Percentiles rank a stretch among this genome's conserved stretches.
phyloP scores from a whole-genome alignment of 2,113 vertebrate genomes.

The Thamnophis sirtalis region DNA sequence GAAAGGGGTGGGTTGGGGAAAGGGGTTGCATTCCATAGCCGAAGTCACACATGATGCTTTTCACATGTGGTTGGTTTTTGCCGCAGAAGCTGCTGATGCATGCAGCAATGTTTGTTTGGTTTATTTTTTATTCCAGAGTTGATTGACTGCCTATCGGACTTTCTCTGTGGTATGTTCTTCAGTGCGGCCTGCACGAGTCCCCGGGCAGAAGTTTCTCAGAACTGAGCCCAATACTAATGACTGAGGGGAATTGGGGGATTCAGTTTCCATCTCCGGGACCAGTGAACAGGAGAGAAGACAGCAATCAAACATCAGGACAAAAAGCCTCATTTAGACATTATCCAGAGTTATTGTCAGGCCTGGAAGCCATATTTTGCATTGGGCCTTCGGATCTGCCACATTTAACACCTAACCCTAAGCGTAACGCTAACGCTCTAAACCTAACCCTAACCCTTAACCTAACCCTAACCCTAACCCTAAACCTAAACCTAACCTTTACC shows the following conservation, averaged over 20 bases:
- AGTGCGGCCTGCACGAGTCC: constrained; percentile 9
- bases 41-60: constrained; percentile 42
- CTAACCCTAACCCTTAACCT: no score
- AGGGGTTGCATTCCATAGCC: constrained; percentile 46
- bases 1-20: neutral
- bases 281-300: constrained; percentile 36
- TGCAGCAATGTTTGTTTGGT: constrained; percentile 17
- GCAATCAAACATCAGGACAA: neutral
- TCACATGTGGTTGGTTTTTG: constrained; percentile 37
- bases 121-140: neutral
- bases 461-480: no score
- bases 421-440: no score
- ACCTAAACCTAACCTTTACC: no score
- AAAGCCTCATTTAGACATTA: neutral
- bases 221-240: neutral
- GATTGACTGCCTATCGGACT: neutral
- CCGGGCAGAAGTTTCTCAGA: constrained; percentile 1
- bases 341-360: neutral
- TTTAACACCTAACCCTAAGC: no score
- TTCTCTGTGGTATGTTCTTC: neutral
- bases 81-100: constrained; percentile 23
- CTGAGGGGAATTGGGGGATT: constrained; percentile 32
- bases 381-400: no score
- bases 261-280: constrained; percentile 6
- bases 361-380: no score